Evolutionary conservation across 2,113 vertebrate genomes (phyloP), one percentile per base, ranked within the genome.

Genomic region (Smithornis capensis): DNA sequence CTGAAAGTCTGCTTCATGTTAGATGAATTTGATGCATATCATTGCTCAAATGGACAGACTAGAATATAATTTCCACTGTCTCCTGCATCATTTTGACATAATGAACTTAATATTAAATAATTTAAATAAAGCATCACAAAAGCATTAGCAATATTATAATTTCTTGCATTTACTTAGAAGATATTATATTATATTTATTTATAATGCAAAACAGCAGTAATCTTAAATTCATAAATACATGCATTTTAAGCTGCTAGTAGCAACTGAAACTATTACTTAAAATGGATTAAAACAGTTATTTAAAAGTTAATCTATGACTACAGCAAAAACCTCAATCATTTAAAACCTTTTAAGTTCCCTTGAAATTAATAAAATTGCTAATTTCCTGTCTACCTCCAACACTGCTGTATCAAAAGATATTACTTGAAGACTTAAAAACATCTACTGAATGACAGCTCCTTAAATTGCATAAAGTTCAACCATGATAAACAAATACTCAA

Each of bases 401-500:
- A 52, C 2, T 23, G 40, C 6, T 60, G 14, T 67, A 92, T 79
- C 67, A 71, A 79, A 93, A 8, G 10, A 59, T 47, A 76, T 83
- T 86, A 83, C 12, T 53, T 38, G 44, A 93, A 92, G 65, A 89
- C 53, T 83, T 71, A 76, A 76, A 93, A 95, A 45, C 33, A 68
- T 52, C 42, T 82, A 81, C 74, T 94, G 87, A 95, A 94, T 87
- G 94, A 94, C 92, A 92, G 91, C 40, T 91, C n/a, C 57, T 78
- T 71, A 79, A 95, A 95, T 96, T 78, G 68, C 2, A 1, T 84
- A 92, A 97, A 95, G 96, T 92, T 95, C 92, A 96, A 94, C 91
- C 96, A 94, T 92, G 89, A 95, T 79, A 96, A 95, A 96, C 77
- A 95, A 92, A 94, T 87, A 89, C 73, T 87, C 84, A 94, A 91